Evolutionary conservation across 2,113 vertebrate genomes (phyloP), one percentile per base, ranked within the genome.

Genomic region (Chloropsis cyanopogon): DNA sequence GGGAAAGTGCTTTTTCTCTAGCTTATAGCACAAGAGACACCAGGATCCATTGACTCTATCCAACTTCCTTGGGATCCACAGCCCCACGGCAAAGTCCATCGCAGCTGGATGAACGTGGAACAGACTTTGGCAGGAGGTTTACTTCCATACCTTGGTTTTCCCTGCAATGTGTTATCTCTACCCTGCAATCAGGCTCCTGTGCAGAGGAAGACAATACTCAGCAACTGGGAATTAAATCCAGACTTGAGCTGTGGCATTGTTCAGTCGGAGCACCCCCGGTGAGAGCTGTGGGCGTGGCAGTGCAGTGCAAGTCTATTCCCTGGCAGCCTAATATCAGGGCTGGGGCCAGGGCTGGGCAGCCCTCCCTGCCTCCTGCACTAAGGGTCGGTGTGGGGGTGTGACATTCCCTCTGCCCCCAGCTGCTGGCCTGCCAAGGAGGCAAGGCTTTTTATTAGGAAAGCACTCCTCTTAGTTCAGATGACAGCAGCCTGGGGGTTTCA

Each of bases 111-210:
- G 21, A 79, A 56, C 14, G 12, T 73, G 66, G n/a, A 86, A n/a
- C 57, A 54, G 63, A 17, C 46, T 56, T 60, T 56, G 84, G 24
- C 41, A n/a, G 54, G n/a, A 52, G 28, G 37, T 53, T 93, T 11
- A 16, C 44, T 80, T 92, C 50, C 66, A 57, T 7, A 22, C 21
- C 18, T 78, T 72, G 49, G 4, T 59, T 85, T 75, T 66, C 77
- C 54, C 50, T 2, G 4, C 10, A 10, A 37, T 0, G 0, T 42
- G 35, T 53, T 39, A 14, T 21, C 57, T 71, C 28, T 21, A 10
- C 41, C 31, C 79, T 37, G 77, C 44, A 63, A 14, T 59, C 56
- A 7, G 2, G 1, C 21, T 59, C 24, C 39, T 56, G 1, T 17
- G 39, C 44, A 37, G 46, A 42, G 50, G 57, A 85, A 72, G 59